Evolutionary conservation across 2,888 invertebrate species (phyloP), one percentile per base, ranked within the genome.

Genomic region (Xestia sexstrigata): DNA sequence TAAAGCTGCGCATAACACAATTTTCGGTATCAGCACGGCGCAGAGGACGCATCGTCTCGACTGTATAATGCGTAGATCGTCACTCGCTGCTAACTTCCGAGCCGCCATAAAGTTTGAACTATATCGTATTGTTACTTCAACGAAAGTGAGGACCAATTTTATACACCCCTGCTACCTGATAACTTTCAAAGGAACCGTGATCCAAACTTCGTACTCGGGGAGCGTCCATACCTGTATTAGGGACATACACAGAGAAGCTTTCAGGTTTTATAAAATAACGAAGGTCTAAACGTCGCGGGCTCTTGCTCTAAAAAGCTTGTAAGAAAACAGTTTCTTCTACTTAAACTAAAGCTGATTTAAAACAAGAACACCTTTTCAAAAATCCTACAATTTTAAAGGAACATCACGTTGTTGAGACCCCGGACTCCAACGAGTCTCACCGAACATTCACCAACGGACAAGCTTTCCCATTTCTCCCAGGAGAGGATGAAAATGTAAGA

Each of bases 401-500:
- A 63, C 20, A 42, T 39, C 23, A 45, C 0, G 47, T n/a, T 47
- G 67, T 49, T 2, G 76, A 35, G 20, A 3, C 23, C 47, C 26
- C 70, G 5, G 76, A 67, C 1, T 63, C 35, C 23, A 13, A 62
- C 20, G 74, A 62, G 0, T 23, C 76, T 20, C 60, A n/a, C 1
- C 74, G 58, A 11, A 42, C 11, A 9, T 86, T 86, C 58, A 91
- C 91, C 6, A 91, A 92, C 55, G 80, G 90, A 1, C 91, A 89
- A n/a, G 91, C 90, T 0, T 85, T 78, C 35, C 90, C 85, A 42
- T 91, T 49, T 52, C 42, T 84, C 39, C n/a, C 74, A 2, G 20
- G 1, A 9, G 66, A 66, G 6, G 60, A 55, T 67, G 78, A 78
- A n/a, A 66, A 79, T 70, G 84, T 84, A 74, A 82, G 82, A 63